Evolutionary conservation across 2,113 vertebrate genomes (phyloP).

Genomic region (Boleophthalmus pectinirostris): DNA sequence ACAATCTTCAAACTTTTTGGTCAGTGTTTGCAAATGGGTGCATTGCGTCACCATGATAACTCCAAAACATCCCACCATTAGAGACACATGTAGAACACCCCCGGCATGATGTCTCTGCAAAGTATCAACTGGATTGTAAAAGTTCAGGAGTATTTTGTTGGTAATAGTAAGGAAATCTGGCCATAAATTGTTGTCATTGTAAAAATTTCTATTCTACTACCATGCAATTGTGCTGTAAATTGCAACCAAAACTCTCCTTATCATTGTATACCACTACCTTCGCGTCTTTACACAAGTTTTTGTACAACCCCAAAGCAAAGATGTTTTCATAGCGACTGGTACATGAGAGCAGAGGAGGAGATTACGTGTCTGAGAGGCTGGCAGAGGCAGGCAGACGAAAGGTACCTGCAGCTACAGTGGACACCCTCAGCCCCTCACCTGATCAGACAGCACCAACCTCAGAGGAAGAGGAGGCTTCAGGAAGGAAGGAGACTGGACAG

Average conservation of each 20-base stretch:
- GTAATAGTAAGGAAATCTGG: too few species aligned
- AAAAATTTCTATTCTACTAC: not conserved
- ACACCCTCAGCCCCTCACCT: slow-evolving; percentile 13
- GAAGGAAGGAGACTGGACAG: slow-evolving; percentile 33
- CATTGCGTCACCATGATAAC: too few species aligned
- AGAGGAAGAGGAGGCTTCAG: slow-evolving; percentile 19
- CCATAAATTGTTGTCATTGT: too few species aligned
- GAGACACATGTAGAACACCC: too few species aligned
- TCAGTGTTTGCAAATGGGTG: too few species aligned
- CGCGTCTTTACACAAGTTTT: slow-evolving; percentile 37
- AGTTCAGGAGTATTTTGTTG: too few species aligned
- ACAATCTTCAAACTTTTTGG: too few species aligned
- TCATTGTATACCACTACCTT: not conserved
- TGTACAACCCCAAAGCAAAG: slow-evolving; percentile 8
- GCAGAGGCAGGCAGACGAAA: slow-evolving; percentile 18
- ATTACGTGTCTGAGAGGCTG: slow-evolving; percentile 21
- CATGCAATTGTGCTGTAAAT: not conserved
- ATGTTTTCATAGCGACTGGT: slow-evolving; percentile 40
- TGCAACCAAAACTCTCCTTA: not conserved
- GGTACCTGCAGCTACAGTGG: slow-evolving; percentile 5
- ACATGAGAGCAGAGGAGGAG: slow-evolving; percentile 25
- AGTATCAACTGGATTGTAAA: too few species aligned
- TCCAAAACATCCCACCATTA: too few species aligned
- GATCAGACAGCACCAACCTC: slow-evolving; percentile 10
- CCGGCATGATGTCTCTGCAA: too few species aligned